phyloP scores from a whole-genome alignment of 1,140 invertebrate species.

The Hetaerina americana region DNA sequence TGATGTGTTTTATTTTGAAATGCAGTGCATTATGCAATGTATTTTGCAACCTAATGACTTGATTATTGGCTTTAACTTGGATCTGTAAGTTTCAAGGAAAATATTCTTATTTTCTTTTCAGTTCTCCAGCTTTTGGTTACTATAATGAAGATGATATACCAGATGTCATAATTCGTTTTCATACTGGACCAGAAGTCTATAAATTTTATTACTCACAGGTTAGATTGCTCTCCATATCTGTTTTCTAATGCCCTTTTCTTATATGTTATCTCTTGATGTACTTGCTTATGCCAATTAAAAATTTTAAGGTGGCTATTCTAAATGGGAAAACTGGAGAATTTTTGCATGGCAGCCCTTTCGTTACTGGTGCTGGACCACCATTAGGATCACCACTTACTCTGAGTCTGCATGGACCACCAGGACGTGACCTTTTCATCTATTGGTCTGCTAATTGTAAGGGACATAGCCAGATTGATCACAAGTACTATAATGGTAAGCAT shows the following conservation, averaged over 20 bases:
- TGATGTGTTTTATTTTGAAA: too few relatives aligned
- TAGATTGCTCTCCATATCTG: background rate
- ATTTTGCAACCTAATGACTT: too few relatives aligned
- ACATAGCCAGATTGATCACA: slow-evolving; percentile 24
- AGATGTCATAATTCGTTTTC: slow-evolving; percentile 66
- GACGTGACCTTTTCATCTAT: slow-evolving; percentile 60
- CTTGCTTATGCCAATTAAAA: background rate
- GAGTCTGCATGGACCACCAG: slow-evolving; percentile 40
- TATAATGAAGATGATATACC: slow-evolving; percentile 70
- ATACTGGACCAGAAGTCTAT: background rate
- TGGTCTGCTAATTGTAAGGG: slow-evolving; percentile 53
- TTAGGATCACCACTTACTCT: slow-evolving; percentile 36
- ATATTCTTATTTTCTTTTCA: slow-evolving; percentile 33
- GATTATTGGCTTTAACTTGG: too few relatives aligned
- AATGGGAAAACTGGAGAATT: slow-evolving; percentile 53
- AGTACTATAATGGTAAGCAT: slow-evolving; percentile 26
- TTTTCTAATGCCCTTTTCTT: background rate
- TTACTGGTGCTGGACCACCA: slow-evolving; percentile 51
- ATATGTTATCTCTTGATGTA: background rate
- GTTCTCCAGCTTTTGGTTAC: slow-evolving; percentile 65
- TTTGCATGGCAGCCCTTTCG: slow-evolving; percentile 35
- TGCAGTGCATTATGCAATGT: too few relatives aligned
- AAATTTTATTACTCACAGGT: background rate
- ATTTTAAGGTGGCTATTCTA: slow-evolving; percentile 43
- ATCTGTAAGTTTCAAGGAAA: too few relatives aligned